Conservation (phyloP, 2,888 invertebrate genomes). For the Ectropis crepuscularia region DNA sequence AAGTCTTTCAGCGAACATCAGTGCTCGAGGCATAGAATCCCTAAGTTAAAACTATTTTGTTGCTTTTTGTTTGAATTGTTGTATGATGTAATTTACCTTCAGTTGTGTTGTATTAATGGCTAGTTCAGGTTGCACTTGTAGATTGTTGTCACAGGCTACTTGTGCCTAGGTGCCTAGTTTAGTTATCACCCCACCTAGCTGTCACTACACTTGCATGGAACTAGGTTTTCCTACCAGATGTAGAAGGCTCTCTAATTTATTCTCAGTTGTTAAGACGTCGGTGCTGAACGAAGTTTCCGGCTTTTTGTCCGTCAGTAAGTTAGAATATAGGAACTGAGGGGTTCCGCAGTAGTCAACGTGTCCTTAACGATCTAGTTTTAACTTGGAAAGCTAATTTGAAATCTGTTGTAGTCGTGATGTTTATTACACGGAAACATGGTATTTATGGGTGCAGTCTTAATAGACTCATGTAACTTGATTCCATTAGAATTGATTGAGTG, state of each 20-base stretch:
- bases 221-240: slow-evolving; percentile 17
- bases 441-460: slow-evolving; percentile 18
- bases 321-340: slow-evolving; percentile 13
- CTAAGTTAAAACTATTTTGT: too few species aligned
- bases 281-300: slow-evolving; percentile 27
- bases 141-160: neutral
- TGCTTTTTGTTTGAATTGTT: too few species aligned
- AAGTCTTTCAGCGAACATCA: too few species aligned
- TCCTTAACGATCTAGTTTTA: slow-evolving; percentile 11
- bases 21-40: too few species aligned
- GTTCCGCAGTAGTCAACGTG: slow-evolving; percentile 23
- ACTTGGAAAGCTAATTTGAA: slow-evolving; percentile 22
- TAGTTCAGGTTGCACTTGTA: too few species aligned
- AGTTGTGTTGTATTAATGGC: too few species aligned
- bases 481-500: slow-evolving; percentile 14
- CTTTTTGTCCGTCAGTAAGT: slow-evolving; percentile 28
- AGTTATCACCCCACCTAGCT: slow-evolving; percentile 4
- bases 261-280: slow-evolving; percentile 31
- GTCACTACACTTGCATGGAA: slow-evolving; percentile 8
- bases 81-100: too few species aligned
- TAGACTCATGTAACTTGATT: slow-evolving; percentile 16
- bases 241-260: slow-evolving; percentile 32
- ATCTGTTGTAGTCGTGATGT: slow-evolving; percentile 6
- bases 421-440: slow-evolving; percentile 6
- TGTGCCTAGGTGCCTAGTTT: neutral